Conservation (phyloP, 2,113 vertebrate species). For the Lepus europaeus region DNA sequence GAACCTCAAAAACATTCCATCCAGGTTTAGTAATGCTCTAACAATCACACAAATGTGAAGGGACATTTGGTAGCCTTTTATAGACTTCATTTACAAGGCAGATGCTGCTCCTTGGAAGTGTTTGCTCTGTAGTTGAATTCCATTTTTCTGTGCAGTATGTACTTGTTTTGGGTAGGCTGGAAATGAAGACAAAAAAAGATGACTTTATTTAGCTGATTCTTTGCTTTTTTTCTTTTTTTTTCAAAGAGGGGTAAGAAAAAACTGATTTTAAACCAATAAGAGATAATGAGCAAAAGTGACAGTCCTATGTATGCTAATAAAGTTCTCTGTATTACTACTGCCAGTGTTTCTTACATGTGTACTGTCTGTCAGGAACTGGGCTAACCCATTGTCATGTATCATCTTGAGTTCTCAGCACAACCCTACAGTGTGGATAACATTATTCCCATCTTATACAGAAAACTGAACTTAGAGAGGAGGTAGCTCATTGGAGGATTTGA, state of each 20-base stretch:
- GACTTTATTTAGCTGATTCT: constrained; percentile 83
- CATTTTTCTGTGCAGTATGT: constrained; percentile 84
- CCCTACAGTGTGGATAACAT: neutral
- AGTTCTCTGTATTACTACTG: constrained; percentile 39
- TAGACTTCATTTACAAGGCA: constrained; percentile 85
- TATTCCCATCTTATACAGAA: neutral
- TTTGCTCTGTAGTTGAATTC: constrained; percentile 83
- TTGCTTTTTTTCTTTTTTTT: constrained; percentile 69
- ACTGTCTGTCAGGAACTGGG: constrained; percentile 28
- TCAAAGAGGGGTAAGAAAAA: constrained; percentile 69
- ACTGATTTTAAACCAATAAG: constrained; percentile 74
- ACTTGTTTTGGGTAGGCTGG: constrained; percentile 85
- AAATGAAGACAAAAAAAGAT: constrained; percentile 83
- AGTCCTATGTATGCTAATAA: constrained; percentile 40
- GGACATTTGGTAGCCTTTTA: constrained; percentile 85
- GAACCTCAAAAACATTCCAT: constrained; percentile 68
- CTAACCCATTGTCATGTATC: constrained; percentile 8
- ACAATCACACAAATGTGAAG: constrained; percentile 81
- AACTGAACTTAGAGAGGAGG: neutral
- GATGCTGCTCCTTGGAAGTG: constrained; percentile 83
- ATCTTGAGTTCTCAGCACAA: constrained; percentile 43
- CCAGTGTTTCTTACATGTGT: constrained; percentile 46
- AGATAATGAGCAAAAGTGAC: constrained; percentile 38
- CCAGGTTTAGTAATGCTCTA: constrained; percentile 82
- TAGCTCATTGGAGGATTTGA: neutral